These are phyloP conservation scores for Drosophila triauraria DNA, from an alignment of 1,140 invertebrate species.

Conservation along the genomic window DNA sequence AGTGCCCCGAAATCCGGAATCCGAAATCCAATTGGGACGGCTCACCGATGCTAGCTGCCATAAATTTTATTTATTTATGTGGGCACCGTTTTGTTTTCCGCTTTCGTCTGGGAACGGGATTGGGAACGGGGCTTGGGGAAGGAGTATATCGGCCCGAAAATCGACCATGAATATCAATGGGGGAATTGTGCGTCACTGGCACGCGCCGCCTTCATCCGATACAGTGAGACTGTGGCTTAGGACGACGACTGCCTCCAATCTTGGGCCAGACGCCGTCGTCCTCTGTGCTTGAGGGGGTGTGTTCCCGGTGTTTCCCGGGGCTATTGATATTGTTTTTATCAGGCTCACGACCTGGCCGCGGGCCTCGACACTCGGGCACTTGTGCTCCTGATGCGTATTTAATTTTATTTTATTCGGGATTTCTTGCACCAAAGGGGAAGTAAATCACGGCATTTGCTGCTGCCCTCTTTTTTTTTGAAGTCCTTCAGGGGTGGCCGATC, in stretches of 20 bases:
- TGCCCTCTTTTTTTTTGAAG: conserved; percentile 30
- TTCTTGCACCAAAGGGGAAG: conserved; percentile 66
- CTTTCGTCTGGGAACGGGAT: conserved; percentile 35
- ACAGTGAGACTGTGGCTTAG: conserved; percentile 51
- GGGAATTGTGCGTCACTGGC: conserved; percentile 69
- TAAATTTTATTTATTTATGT: conserved; percentile 83
- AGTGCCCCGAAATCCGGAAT: conserved; percentile 32
- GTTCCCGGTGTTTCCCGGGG: conserved; percentile 19
- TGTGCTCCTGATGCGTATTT: conserved; percentile 81
- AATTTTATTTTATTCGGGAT: conserved; percentile 79
- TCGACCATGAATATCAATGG: conserved; percentile 81
- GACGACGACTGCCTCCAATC: conserved; percentile 25
- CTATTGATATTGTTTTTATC: conserved; percentile 81
- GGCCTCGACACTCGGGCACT: conserved; percentile 54
- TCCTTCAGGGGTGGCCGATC: conserved; percentile 17
- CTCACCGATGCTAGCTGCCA: conserved; percentile 63
- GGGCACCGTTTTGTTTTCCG: conserved; percentile 61
- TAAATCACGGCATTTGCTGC: conserved; percentile 62
- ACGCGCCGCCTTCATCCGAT: conserved; percentile 66
- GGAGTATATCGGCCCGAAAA: conserved; percentile 57
- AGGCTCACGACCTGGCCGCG: conserved; percentile 49
- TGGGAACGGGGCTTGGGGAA: neutral
- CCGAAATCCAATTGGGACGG: conserved; percentile 65
- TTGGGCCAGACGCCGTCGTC: conserved; percentile 23
- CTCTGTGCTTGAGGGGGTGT: conserved; percentile 8